Percentiles rank a stretch among this genome's conserved stretches.
phyloP scores from a whole-genome alignment of 2,113 vertebrate genomes.

The Phaetusa simplex region DNA sequence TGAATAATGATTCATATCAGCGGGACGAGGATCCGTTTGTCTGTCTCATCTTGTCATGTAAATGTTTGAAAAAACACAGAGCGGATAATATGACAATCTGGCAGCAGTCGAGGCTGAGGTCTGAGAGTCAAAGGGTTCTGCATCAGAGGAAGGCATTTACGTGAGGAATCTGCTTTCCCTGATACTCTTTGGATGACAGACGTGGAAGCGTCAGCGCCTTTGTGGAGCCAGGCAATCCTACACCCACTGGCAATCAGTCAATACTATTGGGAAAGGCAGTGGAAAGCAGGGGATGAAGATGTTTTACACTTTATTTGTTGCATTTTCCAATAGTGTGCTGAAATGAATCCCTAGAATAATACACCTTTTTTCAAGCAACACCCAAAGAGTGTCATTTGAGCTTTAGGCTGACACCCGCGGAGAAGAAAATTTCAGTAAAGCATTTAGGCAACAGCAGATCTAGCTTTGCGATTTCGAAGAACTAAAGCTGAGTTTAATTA shows the following conservation, averaged over 20 bases:
- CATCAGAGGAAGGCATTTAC: not conserved
- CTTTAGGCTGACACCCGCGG: not conserved
- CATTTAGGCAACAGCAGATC: not conserved
- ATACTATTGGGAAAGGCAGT: not conserved
- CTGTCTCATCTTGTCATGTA: constrained; percentile 19
- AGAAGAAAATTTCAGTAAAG: not conserved
- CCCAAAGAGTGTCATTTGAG: not conserved
- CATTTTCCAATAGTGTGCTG: not conserved
- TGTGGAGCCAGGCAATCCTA: not conserved
- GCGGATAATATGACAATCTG: not conserved
- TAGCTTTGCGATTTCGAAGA: not conserved
- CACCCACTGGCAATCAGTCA: not conserved
- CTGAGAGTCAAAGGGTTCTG: not conserved
- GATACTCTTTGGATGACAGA: not conserved
- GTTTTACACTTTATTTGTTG: not conserved
- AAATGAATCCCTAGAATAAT: not conserved
- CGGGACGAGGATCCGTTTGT: not conserved
- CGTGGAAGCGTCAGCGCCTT: not conserved
- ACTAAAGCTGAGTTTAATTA: not conserved
- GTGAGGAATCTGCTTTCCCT: not conserved
- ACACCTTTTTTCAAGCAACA: not conserved
- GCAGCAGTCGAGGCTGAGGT: not conserved
- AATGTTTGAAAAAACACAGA: not conserved
- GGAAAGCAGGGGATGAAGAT: not conserved
- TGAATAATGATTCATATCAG: not conserved